Percentiles rank a stretch among this genome's conserved stretches.
Evolutionary conservation across 1,140 invertebrate genomes (phyloP).

Genomic region (Homalodisca vitripennis): DNA sequence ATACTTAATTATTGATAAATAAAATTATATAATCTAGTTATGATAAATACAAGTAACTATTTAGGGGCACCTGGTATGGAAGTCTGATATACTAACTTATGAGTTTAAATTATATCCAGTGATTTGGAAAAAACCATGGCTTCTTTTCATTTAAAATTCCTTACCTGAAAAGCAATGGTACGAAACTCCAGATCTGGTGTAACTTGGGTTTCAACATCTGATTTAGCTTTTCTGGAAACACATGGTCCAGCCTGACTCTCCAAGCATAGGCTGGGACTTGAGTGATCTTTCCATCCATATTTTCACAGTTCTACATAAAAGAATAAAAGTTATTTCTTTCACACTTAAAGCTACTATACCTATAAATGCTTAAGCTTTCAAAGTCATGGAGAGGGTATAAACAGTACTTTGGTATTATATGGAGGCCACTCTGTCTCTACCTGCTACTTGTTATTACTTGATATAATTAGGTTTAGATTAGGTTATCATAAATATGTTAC

Average conservation of each 20-base stretch:
- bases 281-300: constrained; percentile 3
- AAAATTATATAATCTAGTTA: neutral
- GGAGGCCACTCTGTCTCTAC: too few species aligned
- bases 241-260: constrained; percentile 71
- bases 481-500: too few species aligned
- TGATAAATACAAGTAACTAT: neutral
- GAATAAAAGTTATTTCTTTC: too few species aligned
- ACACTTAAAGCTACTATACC: too few species aligned
- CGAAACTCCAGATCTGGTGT: constrained; percentile 61
- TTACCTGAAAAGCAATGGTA: constrained; percentile 63
- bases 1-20: neutral
- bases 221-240: constrained; percentile 69
- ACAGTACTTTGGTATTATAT: too few species aligned
- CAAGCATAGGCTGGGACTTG: constrained; percentile 60
- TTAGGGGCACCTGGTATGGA: neutral
- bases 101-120: neutral
- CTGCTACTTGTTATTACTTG: too few species aligned
- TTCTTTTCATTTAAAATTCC: neutral
- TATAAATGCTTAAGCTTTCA: too few species aligned
- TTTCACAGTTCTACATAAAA: too few species aligned
- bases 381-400: too few species aligned
- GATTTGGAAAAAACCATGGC: neutral
- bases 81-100: neutral
- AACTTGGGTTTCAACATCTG: constrained; percentile 64
- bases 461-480: too few species aligned